Conservation (phyloP, 2,888 invertebrate genomes). For the Campoplex nolae region DNA sequence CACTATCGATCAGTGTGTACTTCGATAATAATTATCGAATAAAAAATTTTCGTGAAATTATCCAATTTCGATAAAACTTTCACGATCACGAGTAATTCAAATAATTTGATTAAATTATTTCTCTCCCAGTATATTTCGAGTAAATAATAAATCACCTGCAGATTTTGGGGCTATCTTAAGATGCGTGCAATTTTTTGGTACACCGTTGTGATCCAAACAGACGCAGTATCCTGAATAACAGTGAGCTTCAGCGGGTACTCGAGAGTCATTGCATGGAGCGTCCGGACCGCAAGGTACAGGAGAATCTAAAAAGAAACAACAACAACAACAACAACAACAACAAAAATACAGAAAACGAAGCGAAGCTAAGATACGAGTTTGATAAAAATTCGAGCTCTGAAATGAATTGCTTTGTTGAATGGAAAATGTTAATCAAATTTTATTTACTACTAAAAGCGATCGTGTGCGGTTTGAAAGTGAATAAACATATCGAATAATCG, state of each 20-base stretch:
- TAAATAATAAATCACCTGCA: not conserved
- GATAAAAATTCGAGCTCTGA: no score
- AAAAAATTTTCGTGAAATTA: no score
- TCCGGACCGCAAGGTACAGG: slow-evolving; percentile 68
- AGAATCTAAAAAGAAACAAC: not conserved
- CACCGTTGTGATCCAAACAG: slow-evolving; percentile 57
- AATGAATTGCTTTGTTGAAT: no score
- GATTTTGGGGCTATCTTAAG: slow-evolving; percentile 14
- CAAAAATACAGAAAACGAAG: not conserved
- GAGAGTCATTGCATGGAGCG: slow-evolving; percentile 48
- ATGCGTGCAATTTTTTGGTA: slow-evolving; percentile 63
- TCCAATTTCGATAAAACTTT: no score
- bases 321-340: not conserved
- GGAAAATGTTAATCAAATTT: no score
- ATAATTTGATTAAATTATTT: not conserved
- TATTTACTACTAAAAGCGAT: no score
- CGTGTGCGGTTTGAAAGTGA: not conserved
- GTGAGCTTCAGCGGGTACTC: slow-evolving; percentile 31
- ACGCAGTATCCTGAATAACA: slow-evolving; percentile 70
- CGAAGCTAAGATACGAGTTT: not conserved
- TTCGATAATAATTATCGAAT: no score
- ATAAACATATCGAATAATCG: no score
- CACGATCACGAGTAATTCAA: no score
- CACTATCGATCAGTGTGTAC: no score
- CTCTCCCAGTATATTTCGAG: not conserved